Evolutionary conservation across 2,113 vertebrate species (phyloP).

Genomic region (Brachypteracias leptosomus): DNA sequence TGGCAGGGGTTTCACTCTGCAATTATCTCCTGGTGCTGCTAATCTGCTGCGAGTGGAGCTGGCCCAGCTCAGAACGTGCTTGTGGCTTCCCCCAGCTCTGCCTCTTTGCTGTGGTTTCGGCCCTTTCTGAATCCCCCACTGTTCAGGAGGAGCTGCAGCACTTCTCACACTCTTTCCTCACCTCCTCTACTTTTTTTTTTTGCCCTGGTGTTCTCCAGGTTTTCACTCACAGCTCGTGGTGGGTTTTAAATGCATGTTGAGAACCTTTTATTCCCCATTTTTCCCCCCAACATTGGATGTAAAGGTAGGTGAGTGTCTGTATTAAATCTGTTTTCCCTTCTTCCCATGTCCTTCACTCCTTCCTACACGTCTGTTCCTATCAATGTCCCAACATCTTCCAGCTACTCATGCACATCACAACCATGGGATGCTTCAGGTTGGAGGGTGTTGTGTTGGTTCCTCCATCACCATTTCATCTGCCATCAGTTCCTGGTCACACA

Average conservation of each 20-base stretch:
- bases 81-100: not conserved
- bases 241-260: not conserved
- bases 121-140: not conserved
- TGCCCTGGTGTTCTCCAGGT: not conserved
- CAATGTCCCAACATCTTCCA: not conserved
- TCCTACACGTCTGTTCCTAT: not conserved
- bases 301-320: not conserved
- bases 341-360: not conserved
- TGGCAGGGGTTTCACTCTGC: not conserved
- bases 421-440: no score
- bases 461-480: no score
- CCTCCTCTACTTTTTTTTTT: not conserved
- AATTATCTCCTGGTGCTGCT: not conserved
- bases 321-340: not conserved
- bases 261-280: not conserved
- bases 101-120: not conserved
- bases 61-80: not conserved
- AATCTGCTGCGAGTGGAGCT: not conserved
- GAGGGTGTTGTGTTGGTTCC: no score
- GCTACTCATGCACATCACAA: rapidly evolving
- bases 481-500: no score
- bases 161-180: not conserved
- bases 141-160: not conserved
- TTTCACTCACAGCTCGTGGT: not conserved
- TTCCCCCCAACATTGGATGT: not conserved